Percentiles rank a stretch among this genome's conserved stretches.
phyloP scores from a whole-genome alignment of 2,888 invertebrate genomes.

The Eudasyphora cyanicolor region DNA sequence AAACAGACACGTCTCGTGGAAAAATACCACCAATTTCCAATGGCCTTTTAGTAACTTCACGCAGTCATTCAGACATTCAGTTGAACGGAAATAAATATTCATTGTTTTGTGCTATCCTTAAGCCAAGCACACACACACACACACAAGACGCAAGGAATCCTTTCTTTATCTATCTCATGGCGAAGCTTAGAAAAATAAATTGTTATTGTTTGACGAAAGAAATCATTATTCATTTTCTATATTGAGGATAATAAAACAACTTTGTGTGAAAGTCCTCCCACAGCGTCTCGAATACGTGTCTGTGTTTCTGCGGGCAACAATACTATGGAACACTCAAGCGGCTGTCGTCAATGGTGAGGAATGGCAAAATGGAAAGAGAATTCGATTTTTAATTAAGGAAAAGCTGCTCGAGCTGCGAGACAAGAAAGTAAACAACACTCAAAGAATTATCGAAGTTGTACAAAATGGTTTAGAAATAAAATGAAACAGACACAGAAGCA shows the following conservation, averaged over 20 bases:
- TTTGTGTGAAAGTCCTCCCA: background rate
- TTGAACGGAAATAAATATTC: constrained; percentile 7
- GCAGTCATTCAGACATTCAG: background rate
- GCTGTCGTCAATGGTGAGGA: background rate
- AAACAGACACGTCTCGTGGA: constrained; percentile 7
- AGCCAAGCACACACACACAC: background rate
- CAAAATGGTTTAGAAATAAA: background rate
- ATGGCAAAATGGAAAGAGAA: constrained; percentile 11
- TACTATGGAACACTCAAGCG: background rate
- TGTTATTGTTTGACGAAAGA: background rate
- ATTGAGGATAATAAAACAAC: background rate
- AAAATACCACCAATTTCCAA: background rate
- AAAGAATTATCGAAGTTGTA: background rate
- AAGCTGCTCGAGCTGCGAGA: background rate
- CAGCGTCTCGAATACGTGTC: background rate
- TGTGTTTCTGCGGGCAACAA: background rate
- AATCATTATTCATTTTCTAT: constrained; percentile 24
- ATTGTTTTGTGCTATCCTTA: background rate
- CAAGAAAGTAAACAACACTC: constrained; percentile 2
- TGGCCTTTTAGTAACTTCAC: background rate
- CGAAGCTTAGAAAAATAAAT: background rate
- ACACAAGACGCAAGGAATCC: too few relatives aligned
- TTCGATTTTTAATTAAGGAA: constrained; percentile 27
- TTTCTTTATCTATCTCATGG: too few relatives aligned
- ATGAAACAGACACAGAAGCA: too few relatives aligned